These are phyloP conservation scores for Cremastobaeus sp. DNA, from an alignment of 2,888 invertebrate species.

Conservation along the genomic window DNA sequence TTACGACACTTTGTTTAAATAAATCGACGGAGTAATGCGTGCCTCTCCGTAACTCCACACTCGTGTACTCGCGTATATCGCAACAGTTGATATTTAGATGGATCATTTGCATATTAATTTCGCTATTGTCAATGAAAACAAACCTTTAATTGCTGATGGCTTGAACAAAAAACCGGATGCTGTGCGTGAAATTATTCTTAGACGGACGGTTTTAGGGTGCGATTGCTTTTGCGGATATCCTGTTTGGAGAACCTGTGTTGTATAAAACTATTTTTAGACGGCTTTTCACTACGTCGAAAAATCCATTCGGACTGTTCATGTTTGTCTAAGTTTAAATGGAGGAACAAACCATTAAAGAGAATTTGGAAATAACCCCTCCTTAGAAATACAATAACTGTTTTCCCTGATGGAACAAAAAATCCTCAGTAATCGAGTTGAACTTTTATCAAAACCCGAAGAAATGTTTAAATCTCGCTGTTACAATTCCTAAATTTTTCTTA, in stretches of 20 bases:
- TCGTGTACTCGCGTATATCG: too few species aligned
- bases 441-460: too few species aligned
- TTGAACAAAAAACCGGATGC: conserved; percentile 25
- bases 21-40: neutral
- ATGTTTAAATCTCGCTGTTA: too few species aligned
- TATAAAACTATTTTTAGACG: conserved; percentile 21
- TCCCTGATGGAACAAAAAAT: too few species aligned
- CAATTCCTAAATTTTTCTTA: too few species aligned
- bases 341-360: neutral
- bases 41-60: too few species aligned
- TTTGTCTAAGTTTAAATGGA: too few species aligned
- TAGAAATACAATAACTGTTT: too few species aligned
- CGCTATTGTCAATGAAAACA: conserved; percentile 1
- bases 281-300: neutral
- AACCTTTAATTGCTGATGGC: conserved; percentile 1
- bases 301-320: too few species aligned
- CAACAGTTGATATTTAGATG: too few species aligned
- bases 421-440: too few species aligned
- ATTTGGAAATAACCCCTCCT: too few species aligned
- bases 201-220: conserved; percentile 10
- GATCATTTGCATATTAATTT: neutral
- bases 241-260: conserved; percentile 43
- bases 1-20: conserved; percentile 29
- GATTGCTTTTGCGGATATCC: conserved; percentile 46
- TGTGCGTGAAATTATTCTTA: conserved; percentile 40